A percentile compares a stretch with the other conserved stretches of the same genome.
Conservation (phyloP, 2,797 vertebrate genomes). For the Ispidina lecontei region DNA sequence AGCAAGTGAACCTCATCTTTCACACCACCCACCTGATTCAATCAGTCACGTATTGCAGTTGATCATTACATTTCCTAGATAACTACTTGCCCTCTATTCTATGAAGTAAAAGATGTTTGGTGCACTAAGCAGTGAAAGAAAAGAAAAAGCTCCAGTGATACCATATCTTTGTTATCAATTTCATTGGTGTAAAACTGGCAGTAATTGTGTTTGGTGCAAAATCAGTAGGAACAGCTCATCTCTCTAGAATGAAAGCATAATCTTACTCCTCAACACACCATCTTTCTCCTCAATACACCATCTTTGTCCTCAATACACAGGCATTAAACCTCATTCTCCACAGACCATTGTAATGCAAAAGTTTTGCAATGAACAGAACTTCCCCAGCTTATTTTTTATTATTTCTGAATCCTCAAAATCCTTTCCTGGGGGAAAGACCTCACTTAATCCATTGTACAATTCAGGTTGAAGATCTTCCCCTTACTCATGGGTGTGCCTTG, state of each 20-base stretch:
- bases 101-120: background rate
- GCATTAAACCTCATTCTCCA: background rate
- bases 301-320: background rate
- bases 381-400: background rate
- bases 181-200: background rate
- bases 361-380: background rate
- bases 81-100: constrained; percentile 6
- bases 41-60: constrained; percentile 66
- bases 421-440: background rate
- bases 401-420: background rate
- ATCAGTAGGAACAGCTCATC: background rate
- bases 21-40: constrained; percentile 35
- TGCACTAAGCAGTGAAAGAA: background rate
- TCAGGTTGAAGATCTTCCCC: background rate
- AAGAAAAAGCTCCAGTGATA: background rate
- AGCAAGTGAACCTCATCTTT: constrained; percentile 66
- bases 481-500: background rate
- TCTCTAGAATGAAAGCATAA: background rate
- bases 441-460: background rate
- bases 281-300: too few species aligned
- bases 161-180: background rate
- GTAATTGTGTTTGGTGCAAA: background rate
- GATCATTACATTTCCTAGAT: constrained; percentile 59
- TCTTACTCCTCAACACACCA: background rate
- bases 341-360: background rate